phyloP scores from a whole-genome alignment of 2,113 vertebrate genomes.

The Petrocephalus zakoni region DNA sequence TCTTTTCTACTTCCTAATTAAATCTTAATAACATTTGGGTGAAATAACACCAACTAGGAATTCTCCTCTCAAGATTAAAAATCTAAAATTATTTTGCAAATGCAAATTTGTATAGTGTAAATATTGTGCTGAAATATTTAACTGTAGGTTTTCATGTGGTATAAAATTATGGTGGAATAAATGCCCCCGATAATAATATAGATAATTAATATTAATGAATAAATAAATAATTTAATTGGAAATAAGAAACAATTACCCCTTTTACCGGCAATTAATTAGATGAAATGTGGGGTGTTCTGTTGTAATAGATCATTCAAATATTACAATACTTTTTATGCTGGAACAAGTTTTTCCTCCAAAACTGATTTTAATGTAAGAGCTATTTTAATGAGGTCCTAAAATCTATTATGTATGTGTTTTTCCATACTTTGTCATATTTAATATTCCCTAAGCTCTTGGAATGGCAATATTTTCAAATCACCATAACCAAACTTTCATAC shows the following conservation, averaged over 20 bases:
- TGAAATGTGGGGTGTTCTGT: not conserved
- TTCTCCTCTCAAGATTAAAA: not conserved
- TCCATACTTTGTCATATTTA: not conserved
- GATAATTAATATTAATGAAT: not conserved
- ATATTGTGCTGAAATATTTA: slow-evolving; percentile 52
- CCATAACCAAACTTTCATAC: not conserved
- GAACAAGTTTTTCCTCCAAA: not conserved
- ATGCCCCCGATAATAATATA: not conserved
- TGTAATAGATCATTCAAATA: not conserved
- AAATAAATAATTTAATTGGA: not conserved
- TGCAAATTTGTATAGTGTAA: slow-evolving; percentile 58
- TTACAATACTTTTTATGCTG: not conserved
- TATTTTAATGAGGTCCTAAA: not conserved
- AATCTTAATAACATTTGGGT: not conserved
- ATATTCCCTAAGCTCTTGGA: not conserved
- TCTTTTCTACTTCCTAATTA: not conserved
- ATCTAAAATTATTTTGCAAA: slow-evolving; percentile 45
- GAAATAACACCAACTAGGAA: not conserved
- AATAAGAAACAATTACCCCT: not conserved
- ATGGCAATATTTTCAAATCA: not conserved
- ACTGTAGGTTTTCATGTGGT: slow-evolving; percentile 45
- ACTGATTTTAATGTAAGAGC: not conserved
- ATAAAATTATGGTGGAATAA: not conserved
- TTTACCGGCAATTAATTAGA: slow-evolving; percentile 6
- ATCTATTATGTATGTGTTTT: not conserved